Evolutionary conservation across 2,888 invertebrate species (phyloP).

Genomic region (Chrysotoxum bicinctum): DNA sequence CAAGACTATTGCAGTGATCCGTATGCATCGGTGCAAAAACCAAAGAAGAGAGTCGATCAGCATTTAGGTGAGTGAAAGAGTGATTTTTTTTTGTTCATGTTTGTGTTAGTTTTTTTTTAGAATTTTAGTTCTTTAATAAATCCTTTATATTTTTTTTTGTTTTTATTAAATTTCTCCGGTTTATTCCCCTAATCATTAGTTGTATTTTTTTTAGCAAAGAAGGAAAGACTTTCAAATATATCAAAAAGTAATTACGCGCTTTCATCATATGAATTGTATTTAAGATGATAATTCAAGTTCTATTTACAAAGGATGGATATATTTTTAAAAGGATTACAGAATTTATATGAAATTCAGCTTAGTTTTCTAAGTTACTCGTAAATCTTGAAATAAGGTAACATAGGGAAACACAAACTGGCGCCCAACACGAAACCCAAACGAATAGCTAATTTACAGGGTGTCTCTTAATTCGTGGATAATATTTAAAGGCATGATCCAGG

Average conservation of each 20-base stretch:
- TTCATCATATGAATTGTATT: no score
- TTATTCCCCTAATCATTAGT: no score
- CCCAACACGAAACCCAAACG: background rate
- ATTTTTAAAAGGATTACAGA: no score
- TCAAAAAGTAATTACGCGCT: no score
- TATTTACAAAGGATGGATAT: no score
- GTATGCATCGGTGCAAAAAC: slow-evolving; percentile 94
- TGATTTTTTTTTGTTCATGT: background rate
- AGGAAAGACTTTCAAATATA: no score
- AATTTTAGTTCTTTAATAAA: background rate
- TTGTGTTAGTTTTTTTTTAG: slow-evolving; percentile 24
- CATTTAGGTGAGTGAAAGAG: slow-evolving; percentile 88
- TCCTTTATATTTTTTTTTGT: background rate
- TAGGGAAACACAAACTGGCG: background rate
- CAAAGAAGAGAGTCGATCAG: slow-evolving; percentile 92
- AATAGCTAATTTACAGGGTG: no score
- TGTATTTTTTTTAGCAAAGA: background rate
- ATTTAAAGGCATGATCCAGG: no score
- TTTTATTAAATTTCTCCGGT: background rate
- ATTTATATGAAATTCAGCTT: no score
- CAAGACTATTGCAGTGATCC: slow-evolving; percentile 94
- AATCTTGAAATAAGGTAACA: background rate
- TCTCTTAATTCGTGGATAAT: no score
- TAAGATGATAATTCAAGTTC: no score
- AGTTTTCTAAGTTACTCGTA: no score